Evolutionary conservation across 2,888 invertebrate species (phyloP), one percentile per base, ranked within the genome.

Genomic region (Meloe dianella): DNA sequence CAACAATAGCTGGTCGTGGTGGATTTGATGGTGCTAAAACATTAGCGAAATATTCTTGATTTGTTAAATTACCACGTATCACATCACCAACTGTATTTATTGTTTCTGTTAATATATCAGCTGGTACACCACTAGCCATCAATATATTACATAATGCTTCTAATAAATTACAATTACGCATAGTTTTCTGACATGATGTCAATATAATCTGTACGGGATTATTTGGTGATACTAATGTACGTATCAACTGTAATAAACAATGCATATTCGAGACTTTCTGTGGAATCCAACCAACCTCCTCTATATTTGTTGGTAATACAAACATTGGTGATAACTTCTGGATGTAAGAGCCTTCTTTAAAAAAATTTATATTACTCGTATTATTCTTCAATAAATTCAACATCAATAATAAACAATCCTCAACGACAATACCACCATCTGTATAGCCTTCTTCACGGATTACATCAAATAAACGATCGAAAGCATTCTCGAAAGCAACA

Each of bases 401-500:
- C 89, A 99, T 92, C 3, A 99, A 86, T 54, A 96, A 86, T 3
- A 99, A 86, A 82, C 98, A 98, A 84, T 99, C 99, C 86, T 99
- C 98, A 0, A 98, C 98, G 0, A 99, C 96, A 63, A 99, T 97
- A 69, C 97, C 97, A 58, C 97, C 98, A 81, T 97, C 96, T 1
- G 95, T 92, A 75, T 91, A 93, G 9, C 77, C 78, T 69, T 80
- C 80, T 66, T 93, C 92, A 2, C 87, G 88, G 12, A 99, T 93
- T 10, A 99, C 96, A 81, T 96, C 96, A 75, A 98, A 93, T 30
- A 99, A 86, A 73, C 94, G 89, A 83, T 98, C 98, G 81, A 99
- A 99, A 0, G 97, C 97, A 85, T 98, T 98, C 83, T 99, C 98
- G 83, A 98, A 99, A 0, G 98, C 98, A 0, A 99, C 97, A 77